A percentile compares a stretch with the other conserved stretches of the same genome.
Evolutionary conservation across 2,113 vertebrate species (phyloP).

Genomic region (Rhombomys opimus): DNA sequence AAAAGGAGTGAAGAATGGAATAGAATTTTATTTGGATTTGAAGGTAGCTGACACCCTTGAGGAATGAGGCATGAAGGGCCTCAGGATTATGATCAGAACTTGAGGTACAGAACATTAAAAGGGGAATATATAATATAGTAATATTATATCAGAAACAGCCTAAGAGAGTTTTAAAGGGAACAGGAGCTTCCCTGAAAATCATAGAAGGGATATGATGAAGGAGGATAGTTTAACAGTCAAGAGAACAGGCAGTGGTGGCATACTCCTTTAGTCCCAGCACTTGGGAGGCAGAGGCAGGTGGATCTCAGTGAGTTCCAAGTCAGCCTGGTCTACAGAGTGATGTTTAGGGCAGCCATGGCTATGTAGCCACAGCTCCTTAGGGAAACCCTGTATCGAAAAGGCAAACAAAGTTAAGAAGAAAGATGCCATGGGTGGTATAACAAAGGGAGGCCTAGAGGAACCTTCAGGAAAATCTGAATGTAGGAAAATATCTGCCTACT

Average conservation of each 20-base stretch:
- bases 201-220: not conserved
- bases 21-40: not conserved
- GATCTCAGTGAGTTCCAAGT: no score
- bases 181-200: no score
- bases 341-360: no score
- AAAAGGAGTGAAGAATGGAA: not conserved
- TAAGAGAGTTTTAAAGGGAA: not conserved
- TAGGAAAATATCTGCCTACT: not conserved
- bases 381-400: no score
- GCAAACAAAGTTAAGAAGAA: not conserved
- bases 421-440: not conserved
- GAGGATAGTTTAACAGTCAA: no score
- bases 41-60: not conserved
- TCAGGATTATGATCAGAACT: not conserved
- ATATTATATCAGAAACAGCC: not conserved
- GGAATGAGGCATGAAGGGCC: not conserved
- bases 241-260: no score
- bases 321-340: no score
- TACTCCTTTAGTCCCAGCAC: no score
- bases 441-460: not conserved
- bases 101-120: not conserved
- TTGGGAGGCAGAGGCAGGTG: no score
- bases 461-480: not conserved
- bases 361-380: no score
- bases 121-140: not conserved